Conservation (phyloP, 2,888 invertebrate genomes). For the Phyllotreta cruciferae region DNA sequence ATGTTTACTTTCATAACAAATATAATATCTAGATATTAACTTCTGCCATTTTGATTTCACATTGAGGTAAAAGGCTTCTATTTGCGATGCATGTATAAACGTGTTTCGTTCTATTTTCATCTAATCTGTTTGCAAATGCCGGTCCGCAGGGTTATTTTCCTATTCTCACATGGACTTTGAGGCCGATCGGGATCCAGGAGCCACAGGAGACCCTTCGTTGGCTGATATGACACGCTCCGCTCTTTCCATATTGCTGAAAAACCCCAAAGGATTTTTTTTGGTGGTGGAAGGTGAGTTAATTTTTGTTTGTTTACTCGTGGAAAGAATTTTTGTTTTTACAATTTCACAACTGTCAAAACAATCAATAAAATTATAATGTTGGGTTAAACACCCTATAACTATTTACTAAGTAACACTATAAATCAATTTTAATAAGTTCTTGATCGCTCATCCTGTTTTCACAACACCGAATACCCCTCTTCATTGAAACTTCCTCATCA, state of each 20-base stretch:
- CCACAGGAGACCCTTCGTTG: constrained; percentile 75
- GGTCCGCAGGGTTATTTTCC: constrained; percentile 70
- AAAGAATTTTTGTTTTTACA: too few species aligned
- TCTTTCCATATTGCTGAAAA: constrained; percentile 72
- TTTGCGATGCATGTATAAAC: neutral
- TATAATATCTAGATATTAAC: too few species aligned
- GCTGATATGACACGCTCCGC: constrained; percentile 80
- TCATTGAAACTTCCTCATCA: too few species aligned
- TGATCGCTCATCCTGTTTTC: neutral
- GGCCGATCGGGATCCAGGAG: constrained; percentile 72
- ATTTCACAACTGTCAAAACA: too few species aligned
- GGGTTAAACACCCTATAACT: neutral
- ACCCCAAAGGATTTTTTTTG: constrained; percentile 77
- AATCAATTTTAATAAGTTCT: too few species aligned
- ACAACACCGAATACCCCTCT: too few species aligned
- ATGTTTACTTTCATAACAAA: too few species aligned
- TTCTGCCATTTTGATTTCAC: too few species aligned
- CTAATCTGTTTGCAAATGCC: constrained; percentile 34
- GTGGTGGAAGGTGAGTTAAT: constrained; percentile 72
- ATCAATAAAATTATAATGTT: neutral
- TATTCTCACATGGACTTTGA: constrained; percentile 84
- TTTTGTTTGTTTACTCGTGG: neutral
- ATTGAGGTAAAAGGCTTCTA: too few species aligned
- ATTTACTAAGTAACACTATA: too few species aligned
- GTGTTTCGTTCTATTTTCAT: constrained; percentile 26